A percentile compares a stretch with the other conserved stretches of the same genome.
Conservation (phyloP, 2,797 vertebrate genomes). For the Rhabdophis nuchalis region DNA sequence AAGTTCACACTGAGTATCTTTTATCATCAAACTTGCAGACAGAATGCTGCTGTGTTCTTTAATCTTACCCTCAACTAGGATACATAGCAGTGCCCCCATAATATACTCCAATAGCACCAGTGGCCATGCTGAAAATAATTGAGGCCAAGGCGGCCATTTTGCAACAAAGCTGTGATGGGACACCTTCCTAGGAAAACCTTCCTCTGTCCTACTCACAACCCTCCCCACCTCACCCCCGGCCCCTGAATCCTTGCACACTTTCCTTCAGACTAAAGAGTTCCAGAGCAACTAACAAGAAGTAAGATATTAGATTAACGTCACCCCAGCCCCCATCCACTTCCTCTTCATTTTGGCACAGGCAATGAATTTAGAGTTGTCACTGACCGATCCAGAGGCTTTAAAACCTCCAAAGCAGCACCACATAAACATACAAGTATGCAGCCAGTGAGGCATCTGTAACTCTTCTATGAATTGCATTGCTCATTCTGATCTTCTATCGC, state of each 20-base stretch:
- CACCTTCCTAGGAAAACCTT: neutral
- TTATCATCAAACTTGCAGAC: constrained; percentile 13
- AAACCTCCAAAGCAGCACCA: neutral
- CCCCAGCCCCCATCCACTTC: constrained; percentile 8
- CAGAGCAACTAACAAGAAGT: constrained; percentile 5
- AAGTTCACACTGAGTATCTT: constrained; percentile 8
- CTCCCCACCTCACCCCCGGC: neutral
- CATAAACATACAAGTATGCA: neutral
- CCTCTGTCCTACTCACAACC: neutral
- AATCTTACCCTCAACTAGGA: constrained; percentile 4
- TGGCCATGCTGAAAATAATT: constrained; percentile 8
- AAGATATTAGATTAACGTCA: neutral
- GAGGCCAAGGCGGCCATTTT: constrained; percentile 9
- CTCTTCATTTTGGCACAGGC: constrained; percentile 14
- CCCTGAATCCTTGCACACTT: constrained; percentile 9
- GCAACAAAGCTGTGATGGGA: constrained; percentile 3
- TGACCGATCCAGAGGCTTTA: neutral
- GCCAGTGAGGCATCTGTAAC: neutral
- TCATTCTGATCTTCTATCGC: neutral
- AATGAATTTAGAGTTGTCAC: neutral
- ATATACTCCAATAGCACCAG: neutral
- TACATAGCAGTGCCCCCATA: neutral
- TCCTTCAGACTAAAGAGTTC: neutral
- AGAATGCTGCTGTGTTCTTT: constrained; percentile 8
- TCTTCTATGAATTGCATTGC: neutral